These are phyloP conservation scores for Spermophilus dauricus DNA, from an alignment of 2,113 vertebrate genomes.

Conservation along the genomic window DNA sequence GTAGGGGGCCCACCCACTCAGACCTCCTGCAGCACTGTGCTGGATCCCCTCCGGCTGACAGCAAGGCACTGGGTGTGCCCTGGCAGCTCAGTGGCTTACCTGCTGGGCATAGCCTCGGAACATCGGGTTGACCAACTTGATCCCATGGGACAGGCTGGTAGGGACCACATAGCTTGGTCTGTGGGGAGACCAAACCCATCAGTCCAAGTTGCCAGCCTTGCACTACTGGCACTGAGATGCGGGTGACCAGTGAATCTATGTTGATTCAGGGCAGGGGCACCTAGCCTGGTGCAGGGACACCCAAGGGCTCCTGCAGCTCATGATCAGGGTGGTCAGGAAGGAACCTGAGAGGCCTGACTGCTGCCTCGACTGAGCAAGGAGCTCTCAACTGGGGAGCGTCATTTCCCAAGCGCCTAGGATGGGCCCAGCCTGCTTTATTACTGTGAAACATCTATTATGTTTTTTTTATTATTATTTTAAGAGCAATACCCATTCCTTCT, in stretches of 20 bases:
- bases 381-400: fast-evolving
- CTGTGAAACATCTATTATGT: neutral
- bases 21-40: neutral
- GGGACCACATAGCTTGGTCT: constrained; percentile 98
- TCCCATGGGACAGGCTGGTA: constrained; percentile 97
- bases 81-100: constrained; percentile 87
- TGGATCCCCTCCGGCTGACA: neutral
- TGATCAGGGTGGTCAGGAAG: fast-evolving
- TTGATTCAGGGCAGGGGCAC: neutral
- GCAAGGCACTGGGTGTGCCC: neutral
- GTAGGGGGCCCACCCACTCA: fast-evolving
- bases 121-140: constrained; percentile 99
- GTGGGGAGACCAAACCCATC: constrained; percentile 61
- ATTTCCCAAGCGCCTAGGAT: fast-evolving
- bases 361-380: neutral
- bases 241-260: no score
- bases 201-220: neutral
- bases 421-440: neutral
- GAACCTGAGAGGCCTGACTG: fast-evolving
- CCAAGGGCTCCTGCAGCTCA: fast-evolving
- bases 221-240: fast-evolving
- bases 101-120: constrained; percentile 99
- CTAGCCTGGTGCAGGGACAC: neutral
- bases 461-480: neutral
- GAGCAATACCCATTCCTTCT: neutral